These are phyloP conservation scores for Proterorhinus semilunaris DNA, from an alignment of 2,113 vertebrate genomes.

Conservation along the genomic window DNA sequence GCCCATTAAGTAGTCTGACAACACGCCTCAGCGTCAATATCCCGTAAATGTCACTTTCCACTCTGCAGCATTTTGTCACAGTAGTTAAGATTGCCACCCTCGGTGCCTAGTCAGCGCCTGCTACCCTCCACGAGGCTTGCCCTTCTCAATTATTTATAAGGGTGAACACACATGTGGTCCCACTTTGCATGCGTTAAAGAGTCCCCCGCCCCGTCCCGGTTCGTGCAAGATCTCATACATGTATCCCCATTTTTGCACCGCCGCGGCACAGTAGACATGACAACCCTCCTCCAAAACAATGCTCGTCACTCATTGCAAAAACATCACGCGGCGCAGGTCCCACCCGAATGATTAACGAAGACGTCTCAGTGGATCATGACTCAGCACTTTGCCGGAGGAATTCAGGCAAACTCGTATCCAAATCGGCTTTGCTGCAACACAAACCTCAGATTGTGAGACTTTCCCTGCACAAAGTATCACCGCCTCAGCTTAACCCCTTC, in stretches of 20 bases:
- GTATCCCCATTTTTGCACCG: slow-evolving; percentile 45
- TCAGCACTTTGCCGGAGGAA: slow-evolving; percentile 44
- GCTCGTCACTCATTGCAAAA: slow-evolving; percentile 33
- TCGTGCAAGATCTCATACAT: neutral
- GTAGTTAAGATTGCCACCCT: slow-evolving; percentile 36
- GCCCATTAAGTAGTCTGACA: slow-evolving; percentile 28
- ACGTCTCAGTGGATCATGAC: slow-evolving; percentile 24
- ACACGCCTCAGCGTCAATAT: slow-evolving; percentile 22
- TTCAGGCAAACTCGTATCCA: slow-evolving; percentile 10
- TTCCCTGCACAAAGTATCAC: slow-evolving; percentile 61
- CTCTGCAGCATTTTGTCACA: slow-evolving; percentile 54
- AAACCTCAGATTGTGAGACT: slow-evolving; percentile 21
- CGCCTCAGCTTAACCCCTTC: slow-evolving; percentile 31
- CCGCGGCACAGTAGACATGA: slow-evolving; percentile 23
- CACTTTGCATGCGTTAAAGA: slow-evolving; percentile 19
- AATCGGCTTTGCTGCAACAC: neutral
- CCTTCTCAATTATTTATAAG: slow-evolving; percentile 57
- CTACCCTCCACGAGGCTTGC: slow-evolving; percentile 29
- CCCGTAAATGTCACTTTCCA: slow-evolving; percentile 50
- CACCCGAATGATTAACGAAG: slow-evolving; percentile 18
- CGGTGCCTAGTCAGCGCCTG: slow-evolving; percentile 53
- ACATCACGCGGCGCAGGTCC: slow-evolving; percentile 20
- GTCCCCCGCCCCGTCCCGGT: neutral
- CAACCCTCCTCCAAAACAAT: slow-evolving; percentile 12
- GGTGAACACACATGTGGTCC: slow-evolving; percentile 31